Base-by-base conservation (phyloP, 2,797 vertebrate species). In the Xenops minutus region DNA sequence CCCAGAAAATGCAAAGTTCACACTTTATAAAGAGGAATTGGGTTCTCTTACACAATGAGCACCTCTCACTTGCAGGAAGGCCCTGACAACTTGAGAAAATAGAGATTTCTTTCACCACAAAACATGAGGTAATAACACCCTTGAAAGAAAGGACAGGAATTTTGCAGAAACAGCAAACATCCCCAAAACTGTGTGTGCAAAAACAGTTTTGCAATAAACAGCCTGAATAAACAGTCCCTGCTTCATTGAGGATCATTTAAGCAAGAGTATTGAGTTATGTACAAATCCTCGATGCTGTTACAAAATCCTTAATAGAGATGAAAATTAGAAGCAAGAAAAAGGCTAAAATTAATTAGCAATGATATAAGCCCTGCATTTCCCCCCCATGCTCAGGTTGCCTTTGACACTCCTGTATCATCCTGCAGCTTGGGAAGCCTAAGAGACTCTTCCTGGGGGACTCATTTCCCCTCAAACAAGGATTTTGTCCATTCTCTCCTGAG, bases 181-280 rank as follows among this genome's bases (percentile, higher is more conserved):
- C 61, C 61, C 39, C 56, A 54, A 85, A 86, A 41, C 29, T 2
- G 0, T 8, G n/a, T 7, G n/a, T 39, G n/a, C 79, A 90, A 79
- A 67, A 85, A 20, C 41, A 89, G 26, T 68, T 90, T 80, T 81
- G 73, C 66, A 88, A 83, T 23, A 49, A 88, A 46, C 61, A 55
- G 15, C 1, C 64, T 39, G 63, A 86, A 85, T 87, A 62, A 92
- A 88, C 62, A 62, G 26, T 12, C 44, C 22, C 39, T 59, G 52
- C 30, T 77, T 49, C 3, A 0, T 1, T 12, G 55, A 67, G 80
- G 39, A 49, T 17, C 52, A 19, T 34, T 89, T 58, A 7, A 58
- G 24, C 34, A 68, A 62, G 51, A n/a, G 27, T 5, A 19, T 22
- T 48, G 83, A 88, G 46, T 41, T 71, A 18, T n/a, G 32, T 9